Evolutionary conservation across 2,888 invertebrate species (phyloP).

Genomic region (Eupithecia insigniata): DNA sequence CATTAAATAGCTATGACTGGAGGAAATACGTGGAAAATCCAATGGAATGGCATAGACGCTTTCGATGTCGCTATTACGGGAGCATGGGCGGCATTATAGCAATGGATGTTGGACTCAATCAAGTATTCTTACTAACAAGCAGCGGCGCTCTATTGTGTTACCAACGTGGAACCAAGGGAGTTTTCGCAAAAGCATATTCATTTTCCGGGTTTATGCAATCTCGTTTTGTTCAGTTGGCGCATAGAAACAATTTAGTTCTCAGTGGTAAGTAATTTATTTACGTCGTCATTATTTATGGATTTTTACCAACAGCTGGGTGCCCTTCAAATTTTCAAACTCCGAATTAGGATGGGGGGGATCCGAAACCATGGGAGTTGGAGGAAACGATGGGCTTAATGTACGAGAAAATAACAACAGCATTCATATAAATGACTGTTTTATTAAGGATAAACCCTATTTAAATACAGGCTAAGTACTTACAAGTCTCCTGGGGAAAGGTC

Average conservation of each 20-base stretch:
- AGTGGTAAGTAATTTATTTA: neutral
- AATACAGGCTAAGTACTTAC: no score
- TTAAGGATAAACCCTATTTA: no score
- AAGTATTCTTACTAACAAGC: constrained; percentile 50
- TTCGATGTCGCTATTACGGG: neutral
- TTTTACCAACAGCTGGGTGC: no score
- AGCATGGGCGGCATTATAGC: constrained; percentile 11
- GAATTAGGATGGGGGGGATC: no score
- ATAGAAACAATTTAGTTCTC: neutral
- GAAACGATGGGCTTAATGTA: no score
- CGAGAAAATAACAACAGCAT: no score
- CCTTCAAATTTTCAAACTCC: no score
- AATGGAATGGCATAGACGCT: neutral
- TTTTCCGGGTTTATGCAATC: neutral
- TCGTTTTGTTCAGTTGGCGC: neutral
- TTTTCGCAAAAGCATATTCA: neutral
- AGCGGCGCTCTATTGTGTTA: neutral
- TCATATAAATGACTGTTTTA: no score
- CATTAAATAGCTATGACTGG: neutral
- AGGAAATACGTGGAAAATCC: neutral
- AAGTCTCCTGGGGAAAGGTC: no score
- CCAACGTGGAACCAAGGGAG: neutral
- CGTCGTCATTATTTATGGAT: neutral
- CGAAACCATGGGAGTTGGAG: no score
- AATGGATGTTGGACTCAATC: constrained; percentile 44